These are phyloP conservation scores for Tyto alba DNA, from an alignment of 2,113 vertebrate species.

Conservation along the genomic window DNA sequence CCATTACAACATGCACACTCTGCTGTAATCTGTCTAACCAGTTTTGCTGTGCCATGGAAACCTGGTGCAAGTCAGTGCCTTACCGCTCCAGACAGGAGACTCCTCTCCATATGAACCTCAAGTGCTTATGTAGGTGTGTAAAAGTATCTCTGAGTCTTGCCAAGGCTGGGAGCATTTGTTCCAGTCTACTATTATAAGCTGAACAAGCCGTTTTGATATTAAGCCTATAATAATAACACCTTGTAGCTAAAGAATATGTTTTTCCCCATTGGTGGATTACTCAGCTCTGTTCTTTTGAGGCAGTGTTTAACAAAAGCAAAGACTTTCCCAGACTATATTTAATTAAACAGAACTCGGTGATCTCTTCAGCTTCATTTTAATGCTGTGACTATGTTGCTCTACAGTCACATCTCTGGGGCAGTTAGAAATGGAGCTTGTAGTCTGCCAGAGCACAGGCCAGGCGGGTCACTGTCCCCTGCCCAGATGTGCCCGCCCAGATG, in stretches of 20 bases:
- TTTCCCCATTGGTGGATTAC: slow-evolving; percentile 7
- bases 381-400: background rate
- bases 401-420: background rate
- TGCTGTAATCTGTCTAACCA: background rate
- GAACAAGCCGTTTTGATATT: slow-evolving; percentile 28
- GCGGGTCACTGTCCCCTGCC: background rate
- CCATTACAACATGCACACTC: background rate
- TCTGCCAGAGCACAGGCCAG: background rate
- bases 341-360: slow-evolving; percentile 2
- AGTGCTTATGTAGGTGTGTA: background rate
- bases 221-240: slow-evolving; percentile 50
- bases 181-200: background rate
- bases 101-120: background rate
- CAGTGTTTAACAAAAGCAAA: slow-evolving; percentile 38
- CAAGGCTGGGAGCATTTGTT: background rate
- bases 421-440: background rate
- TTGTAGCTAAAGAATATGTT: slow-evolving; percentile 16
- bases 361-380: background rate
- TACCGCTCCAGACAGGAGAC: background rate
- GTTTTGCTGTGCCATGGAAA: background rate
- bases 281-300: slow-evolving; percentile 35
- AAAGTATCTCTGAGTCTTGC: background rate
- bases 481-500: background rate
- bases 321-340: slow-evolving; percentile 26
- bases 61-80: background rate